Conservation (phyloP, 92 coral and sea anemone species). For the Porites evermanni region DNA sequence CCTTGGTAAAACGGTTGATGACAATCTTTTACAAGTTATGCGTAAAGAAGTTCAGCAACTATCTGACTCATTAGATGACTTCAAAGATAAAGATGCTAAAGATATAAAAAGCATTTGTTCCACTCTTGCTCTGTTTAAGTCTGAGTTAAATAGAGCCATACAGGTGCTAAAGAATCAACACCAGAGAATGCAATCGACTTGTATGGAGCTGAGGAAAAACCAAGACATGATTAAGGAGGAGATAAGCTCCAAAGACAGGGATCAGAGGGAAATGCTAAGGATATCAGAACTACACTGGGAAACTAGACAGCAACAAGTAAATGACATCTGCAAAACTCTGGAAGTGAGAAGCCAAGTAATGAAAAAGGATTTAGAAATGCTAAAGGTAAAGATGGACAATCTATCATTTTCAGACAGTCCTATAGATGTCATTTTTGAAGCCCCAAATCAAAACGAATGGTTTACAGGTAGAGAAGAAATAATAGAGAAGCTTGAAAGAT, state of each 20-base stretch:
- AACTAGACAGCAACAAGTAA: conserved; percentile 8
- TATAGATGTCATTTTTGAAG: conserved; percentile 15
- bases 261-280: neutral
- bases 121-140: conserved; percentile 5
- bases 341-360: neutral
- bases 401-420: neutral
- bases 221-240: conserved; percentile 2
- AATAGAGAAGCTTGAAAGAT: neutral
- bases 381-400: neutral
- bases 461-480: conserved; percentile 40
- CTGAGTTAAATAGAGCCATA: conserved; percentile 6
- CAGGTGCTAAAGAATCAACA: neutral
- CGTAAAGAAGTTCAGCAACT: conserved; percentile 25
- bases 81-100: neutral
- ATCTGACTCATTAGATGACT: neutral
- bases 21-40: conserved; percentile 12
- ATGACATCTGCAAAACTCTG: conserved; percentile 2
- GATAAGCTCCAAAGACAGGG: neutral
- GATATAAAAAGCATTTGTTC: conserved; percentile 3
- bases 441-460: conserved; percentile 44
- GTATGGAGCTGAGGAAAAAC: neutral
- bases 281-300: conserved; percentile 6
- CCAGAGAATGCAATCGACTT: neutral
- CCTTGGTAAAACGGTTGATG: conserved; percentile 49
- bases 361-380: conserved; percentile 10